Evolutionary conservation across 2,888 invertebrate genomes (phyloP), one percentile per base, ranked within the genome.

Genomic region (Chloromyia formosa): DNA sequence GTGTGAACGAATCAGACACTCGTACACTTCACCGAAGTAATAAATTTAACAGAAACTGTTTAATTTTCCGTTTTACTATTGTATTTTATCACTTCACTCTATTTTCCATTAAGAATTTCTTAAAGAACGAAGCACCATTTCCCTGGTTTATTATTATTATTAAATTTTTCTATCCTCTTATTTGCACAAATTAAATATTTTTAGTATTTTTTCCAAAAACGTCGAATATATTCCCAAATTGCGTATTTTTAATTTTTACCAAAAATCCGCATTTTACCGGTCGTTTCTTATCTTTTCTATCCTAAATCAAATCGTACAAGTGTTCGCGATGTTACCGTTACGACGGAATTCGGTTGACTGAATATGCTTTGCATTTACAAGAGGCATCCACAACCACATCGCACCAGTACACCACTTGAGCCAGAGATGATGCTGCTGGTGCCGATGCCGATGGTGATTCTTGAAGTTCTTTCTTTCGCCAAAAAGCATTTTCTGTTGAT

Each of bases 381-480:
- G 62, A 23, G 20, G 18, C 54, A 54, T 5, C 56, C 10, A 56
- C 20, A 56, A 5, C 56, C 16, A 20, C 20, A 56, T 10, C 56
- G 22, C 16, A 16, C 14, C 56, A 56, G 18, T 20, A 0, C 22
- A 56, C 56, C 56, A 56, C 5, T 16, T 10, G 3, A n/a, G 18
- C 20, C 10, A 10, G 10, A 20, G 20, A 20, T 56, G n/a, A 16
- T 16, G n/a, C 10, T 16, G 10, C 16, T 16, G 53, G 14, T 53
- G 53, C 16, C 16, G 53, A 16, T 14, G 53, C 16, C n/a, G 56
- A 56, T 64, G 62, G 40, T 64, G 62, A 64, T 64, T 64, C 40
- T 64, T 64, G 62, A 12, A 40, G 62, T 64, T 64, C 62, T 64
- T 64, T 64, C 62, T 64, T 64, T 40, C 62, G 42, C 40, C 62